Base-by-base conservation (phyloP, 2,888 invertebrate genomes). In the Diplazon laetatorius region DNA sequence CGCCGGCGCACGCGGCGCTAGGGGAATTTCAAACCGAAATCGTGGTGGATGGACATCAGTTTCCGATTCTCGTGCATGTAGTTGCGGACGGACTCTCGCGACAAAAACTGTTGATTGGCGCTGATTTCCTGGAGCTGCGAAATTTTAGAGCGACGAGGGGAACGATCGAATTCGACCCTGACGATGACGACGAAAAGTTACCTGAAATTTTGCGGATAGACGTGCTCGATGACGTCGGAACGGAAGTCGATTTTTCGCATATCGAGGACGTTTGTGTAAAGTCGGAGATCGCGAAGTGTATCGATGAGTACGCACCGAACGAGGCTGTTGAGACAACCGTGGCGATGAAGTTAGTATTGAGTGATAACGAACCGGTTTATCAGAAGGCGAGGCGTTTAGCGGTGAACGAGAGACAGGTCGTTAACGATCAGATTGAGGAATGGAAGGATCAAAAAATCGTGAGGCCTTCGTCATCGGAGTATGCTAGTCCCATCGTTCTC, bases 401-500 rank as follows among this genome's bases (percentile, higher is more conserved):
- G 0, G 39, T 66, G 16, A 80, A 79, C 25, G 86, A 89, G 0
- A 81, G 87, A 6, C 44, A 76, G 0, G 85, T 85, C 73, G 81
- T 90, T 20, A 68, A 83, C 0, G 46, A 72, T n/a, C 52, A 52
- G n/a, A 52, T 52, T 12, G 25, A 18, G 0, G 44, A 14, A 68
- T 89, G 89, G 87, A 14, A 87, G 14, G 30, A 80, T 2, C 77
- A 86, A 4, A 86, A 84, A 10, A 85, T 90, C 1, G 81, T 89
- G n/a, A 80, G 83, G 59, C 83, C 82, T 0, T 86, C 87, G 9
- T 59, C 50, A 16, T 89, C 89, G 0, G 87, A 89, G 6, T 90
- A 85, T 66, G 84, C 89, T 2, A 88, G 86, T 55, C 84, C 86
- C 10, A 77, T 87, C 3, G 84, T 88, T 0, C 44, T 89, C 18